Base-by-base conservation (phyloP, 2,888 invertebrate genomes). In the Iphiclides podalirius region DNA sequence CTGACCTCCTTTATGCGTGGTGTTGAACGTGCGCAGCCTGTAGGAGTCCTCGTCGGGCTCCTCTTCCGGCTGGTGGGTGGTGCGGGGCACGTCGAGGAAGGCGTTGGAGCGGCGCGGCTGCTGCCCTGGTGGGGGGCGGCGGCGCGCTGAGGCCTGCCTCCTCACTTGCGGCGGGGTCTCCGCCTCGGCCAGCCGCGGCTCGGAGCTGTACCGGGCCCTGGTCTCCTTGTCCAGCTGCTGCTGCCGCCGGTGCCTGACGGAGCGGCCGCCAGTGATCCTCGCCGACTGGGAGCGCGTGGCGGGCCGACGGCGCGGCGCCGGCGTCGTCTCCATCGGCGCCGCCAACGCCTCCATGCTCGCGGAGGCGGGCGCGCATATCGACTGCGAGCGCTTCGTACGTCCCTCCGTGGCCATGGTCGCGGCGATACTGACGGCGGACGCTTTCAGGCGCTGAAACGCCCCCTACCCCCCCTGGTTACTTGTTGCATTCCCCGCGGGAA, bases 11-110 rank as follows among this genome's bases (percentile, higher is more conserved):
- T 98, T 98, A 66, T 94, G 92, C 66, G 97, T 95, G 85, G 94
- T 94, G 86, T 96, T 95, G 90, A 98, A 98, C 61, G 96, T 96
- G 67, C 98, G 92, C 67, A 98, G 92, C 59, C 97, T 91, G 86
- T 97, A 96, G 56, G 95, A 94, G 80, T 96, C 96, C 68, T 96
- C 96, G 67, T 96, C 95, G 45, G 94, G 94, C 56, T 92, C 92
- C 16, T 91, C 90, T 34, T 90, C 90, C 0, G 81, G 72, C 45
- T 83, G 86, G 46, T 74, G 71, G 1, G 74, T 59, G 33, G 64
- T 64, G 52, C 72, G 70, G 0, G 94, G 94, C 15, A 94, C 94
- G 70, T 94, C 94, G 54, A 94, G 85, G 80, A 93, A 94, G 39
- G 93, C 93, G 56, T 93, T 91, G 59, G 92, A 92, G 70, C 93